These are phyloP conservation scores for Autographa gamma DNA, from an alignment of 2,888 invertebrate species.

Conservation along the genomic window DNA sequence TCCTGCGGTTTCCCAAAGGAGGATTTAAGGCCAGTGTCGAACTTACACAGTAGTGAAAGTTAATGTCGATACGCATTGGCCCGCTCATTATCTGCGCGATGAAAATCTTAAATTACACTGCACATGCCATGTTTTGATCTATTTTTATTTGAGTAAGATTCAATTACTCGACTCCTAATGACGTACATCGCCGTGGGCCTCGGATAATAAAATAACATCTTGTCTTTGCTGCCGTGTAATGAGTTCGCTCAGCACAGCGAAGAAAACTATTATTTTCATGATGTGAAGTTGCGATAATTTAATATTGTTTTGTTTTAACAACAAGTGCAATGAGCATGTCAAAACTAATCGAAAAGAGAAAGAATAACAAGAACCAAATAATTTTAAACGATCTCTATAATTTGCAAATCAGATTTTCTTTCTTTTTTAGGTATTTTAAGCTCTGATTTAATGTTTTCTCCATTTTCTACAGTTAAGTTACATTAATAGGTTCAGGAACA, in stretches of 20 bases:
- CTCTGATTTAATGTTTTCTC: too few species aligned
- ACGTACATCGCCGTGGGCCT: conserved; percentile 70
- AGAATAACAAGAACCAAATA: conserved; percentile 36
- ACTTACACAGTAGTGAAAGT: conserved; percentile 82
- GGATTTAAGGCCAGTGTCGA: conserved; percentile 81
- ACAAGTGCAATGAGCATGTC: conserved; percentile 33
- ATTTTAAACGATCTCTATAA: conserved; percentile 15
- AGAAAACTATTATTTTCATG: conserved; percentile 65
- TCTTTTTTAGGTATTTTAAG: too few species aligned
- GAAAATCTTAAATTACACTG: conserved; percentile 85
- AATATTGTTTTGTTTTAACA: conserved; percentile 48
- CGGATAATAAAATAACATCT: conserved; percentile 71
- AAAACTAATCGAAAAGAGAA: conserved; percentile 48
- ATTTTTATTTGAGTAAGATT: conserved; percentile 84
- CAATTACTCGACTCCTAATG: conserved; percentile 80
- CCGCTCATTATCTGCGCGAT: conserved; percentile 81
- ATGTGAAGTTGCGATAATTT: conserved; percentile 53
- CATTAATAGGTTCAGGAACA: too few species aligned
- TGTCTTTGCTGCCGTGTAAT: conserved; percentile 69
- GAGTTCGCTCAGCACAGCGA: conserved; percentile 60
- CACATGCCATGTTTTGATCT: conserved; percentile 76
- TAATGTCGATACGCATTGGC: conserved; percentile 80
- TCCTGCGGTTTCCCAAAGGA: conserved; percentile 83
- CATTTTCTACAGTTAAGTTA: too few species aligned
- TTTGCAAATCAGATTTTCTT: conserved; percentile 20